Evolutionary conservation across 2,113 vertebrate genomes (phyloP).

Genomic region (Coryphaenoides rupestris): DNA sequence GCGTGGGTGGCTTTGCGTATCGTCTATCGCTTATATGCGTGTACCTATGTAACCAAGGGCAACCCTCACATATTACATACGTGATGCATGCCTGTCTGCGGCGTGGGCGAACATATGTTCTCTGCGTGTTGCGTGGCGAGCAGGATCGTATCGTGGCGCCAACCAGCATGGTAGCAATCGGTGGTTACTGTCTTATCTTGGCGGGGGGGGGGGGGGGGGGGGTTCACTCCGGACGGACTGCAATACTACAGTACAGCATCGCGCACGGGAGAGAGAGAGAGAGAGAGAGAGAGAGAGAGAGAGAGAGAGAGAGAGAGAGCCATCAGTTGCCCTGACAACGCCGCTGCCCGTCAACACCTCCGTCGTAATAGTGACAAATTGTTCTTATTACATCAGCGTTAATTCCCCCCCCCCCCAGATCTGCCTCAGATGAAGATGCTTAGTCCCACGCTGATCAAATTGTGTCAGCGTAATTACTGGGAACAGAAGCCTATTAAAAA

Average conservation of each 20-base stretch:
- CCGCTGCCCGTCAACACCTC: conserved; percentile 84
- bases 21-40: background rate
- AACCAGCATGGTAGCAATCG: too few relatives aligned
- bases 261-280: conserved; percentile 47
- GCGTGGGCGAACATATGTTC: conserved; percentile 5
- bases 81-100: background rate
- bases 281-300: too few relatives aligned
- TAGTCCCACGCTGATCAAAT: conserved; percentile 88
- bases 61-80: conserved; percentile 2
- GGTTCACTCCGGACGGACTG: conserved; percentile 47
- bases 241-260: conserved; percentile 51
- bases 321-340: conserved; percentile 79
- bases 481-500: conserved; percentile 90
- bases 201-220: too few relatives aligned
- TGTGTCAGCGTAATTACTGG: conserved; percentile 90
- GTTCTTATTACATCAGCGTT: conserved; percentile 93
- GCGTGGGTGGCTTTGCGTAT: background rate
- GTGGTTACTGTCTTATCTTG: too few relatives aligned
- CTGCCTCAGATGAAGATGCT: conserved; percentile 91
- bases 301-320: too few relatives aligned
- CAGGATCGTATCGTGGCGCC: conserved; percentile 11
- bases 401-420: conserved; percentile 77
- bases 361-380: conserved; percentile 89
- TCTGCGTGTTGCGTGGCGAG: conserved; percentile 5
- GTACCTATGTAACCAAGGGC: background rate